phyloP scores from a whole-genome alignment of 1,140 invertebrate species.

The Amyelois transitella region DNA sequence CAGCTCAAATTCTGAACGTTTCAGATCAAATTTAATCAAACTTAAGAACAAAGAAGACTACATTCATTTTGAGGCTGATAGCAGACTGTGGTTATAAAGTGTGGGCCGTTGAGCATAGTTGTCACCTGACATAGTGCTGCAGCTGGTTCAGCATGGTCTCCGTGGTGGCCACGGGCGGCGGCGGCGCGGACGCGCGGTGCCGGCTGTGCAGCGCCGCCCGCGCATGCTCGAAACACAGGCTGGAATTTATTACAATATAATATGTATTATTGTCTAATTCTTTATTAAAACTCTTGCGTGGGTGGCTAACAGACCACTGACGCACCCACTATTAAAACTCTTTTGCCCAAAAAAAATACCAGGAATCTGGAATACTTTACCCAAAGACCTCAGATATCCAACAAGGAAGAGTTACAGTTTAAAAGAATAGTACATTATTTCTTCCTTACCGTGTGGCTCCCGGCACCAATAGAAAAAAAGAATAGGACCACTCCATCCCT shows the following conservation, averaged over 20 bases:
- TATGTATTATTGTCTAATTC: background rate
- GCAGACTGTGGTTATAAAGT: no score
- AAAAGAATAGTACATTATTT: no score
- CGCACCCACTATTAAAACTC: background rate
- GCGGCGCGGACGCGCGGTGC: slow-evolving; percentile 42
- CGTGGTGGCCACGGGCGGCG: slow-evolving; percentile 45
- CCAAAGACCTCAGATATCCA: no score
- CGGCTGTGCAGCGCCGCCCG: slow-evolving; percentile 37
- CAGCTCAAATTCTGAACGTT: no score
- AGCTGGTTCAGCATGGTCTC: slow-evolving; percentile 59
- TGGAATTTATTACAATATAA: slow-evolving; percentile 17
- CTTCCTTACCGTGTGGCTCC: no score
- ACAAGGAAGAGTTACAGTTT: no score
- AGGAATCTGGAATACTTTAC: background rate
- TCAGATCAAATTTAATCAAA: no score
- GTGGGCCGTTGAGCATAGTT: background rate
- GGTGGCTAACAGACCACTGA: no score
- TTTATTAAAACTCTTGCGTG: background rate
- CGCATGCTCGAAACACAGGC: slow-evolving; percentile 64
- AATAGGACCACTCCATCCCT: no score
- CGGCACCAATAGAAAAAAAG: no score
- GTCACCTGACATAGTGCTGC: slow-evolving; percentile 60
- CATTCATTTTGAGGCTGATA: no score
- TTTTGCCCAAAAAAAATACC: background rate
- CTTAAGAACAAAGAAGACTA: no score